Evolutionary conservation across 2,888 invertebrate genomes (phyloP).

Genomic region (Anarsia innoxiella): DNA sequence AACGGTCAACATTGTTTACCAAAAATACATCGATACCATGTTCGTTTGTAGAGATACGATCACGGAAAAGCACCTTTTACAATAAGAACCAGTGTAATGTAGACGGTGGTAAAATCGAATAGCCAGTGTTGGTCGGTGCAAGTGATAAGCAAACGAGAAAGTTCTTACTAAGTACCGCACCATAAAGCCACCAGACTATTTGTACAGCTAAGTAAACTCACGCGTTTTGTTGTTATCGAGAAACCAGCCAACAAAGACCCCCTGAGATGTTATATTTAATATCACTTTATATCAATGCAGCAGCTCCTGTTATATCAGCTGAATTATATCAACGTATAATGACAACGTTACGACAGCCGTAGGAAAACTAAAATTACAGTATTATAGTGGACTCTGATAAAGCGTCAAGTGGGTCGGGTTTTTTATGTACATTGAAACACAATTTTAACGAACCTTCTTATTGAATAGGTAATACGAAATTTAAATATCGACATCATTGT

Average conservation of each 20-base stretch:
- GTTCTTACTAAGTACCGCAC: constrained; percentile 60
- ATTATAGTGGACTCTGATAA: constrained; percentile 36
- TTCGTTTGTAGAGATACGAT: too few relatives aligned
- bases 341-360: constrained; percentile 44
- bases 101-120: too few relatives aligned
- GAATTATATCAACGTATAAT: constrained; percentile 45
- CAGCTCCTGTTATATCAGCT: constrained; percentile 38
- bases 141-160: constrained; percentile 56
- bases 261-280: too few relatives aligned
- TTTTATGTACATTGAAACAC: too few relatives aligned
- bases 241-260: constrained; percentile 32
- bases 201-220: constrained; percentile 69
- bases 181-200: constrained; percentile 62
- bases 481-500: too few relatives aligned
- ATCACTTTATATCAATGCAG: constrained; percentile 21
- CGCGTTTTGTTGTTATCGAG: constrained; percentile 50
- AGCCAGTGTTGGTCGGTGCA: too few relatives aligned
- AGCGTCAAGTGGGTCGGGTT: constrained; percentile 44
- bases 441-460: too few relatives aligned
- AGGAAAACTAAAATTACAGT: constrained; percentile 46
- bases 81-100: too few relatives aligned
- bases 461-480: too few relatives aligned
- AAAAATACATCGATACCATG: too few relatives aligned
- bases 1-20: too few relatives aligned
- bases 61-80: too few relatives aligned